Percentiles rank a stretch among this genome's conserved stretches.
phyloP scores from a whole-genome alignment of 2,888 invertebrate genomes.

The Spodoptera littoralis region DNA sequence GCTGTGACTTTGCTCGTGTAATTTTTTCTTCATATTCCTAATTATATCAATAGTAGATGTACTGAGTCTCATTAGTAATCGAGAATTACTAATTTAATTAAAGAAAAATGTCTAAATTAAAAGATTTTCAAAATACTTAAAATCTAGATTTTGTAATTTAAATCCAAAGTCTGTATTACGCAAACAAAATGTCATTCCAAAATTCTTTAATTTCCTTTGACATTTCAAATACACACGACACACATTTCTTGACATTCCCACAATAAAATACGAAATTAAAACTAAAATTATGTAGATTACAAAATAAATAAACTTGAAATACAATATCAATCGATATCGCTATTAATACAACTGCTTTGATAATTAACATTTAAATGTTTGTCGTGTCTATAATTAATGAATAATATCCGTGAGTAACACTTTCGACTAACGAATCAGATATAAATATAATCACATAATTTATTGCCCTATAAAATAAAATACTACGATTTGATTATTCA shows the following conservation, averaged over 20 bases:
- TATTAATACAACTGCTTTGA: slow-evolving; percentile 37
- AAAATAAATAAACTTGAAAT: slow-evolving; percentile 24
- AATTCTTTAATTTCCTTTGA: no score
- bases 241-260: slow-evolving; percentile 31
- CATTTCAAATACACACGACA: slow-evolving; percentile 9
- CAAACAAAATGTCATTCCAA: no score
- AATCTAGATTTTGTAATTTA: no score
- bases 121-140: no score
- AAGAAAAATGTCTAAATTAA: no score
- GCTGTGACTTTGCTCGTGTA: no score
- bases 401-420: slow-evolving; percentile 32
- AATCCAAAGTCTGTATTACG: no score
- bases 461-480: slow-evolving; percentile 32
- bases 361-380: slow-evolving; percentile 48
- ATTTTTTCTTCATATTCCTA: no score
- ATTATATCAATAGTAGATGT: no score
- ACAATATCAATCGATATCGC: slow-evolving; percentile 40
- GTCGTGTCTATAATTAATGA: slow-evolving; percentile 32
- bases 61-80: no score
- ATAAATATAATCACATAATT: slow-evolving; percentile 38
- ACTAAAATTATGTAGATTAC: slow-evolving; percentile 47
- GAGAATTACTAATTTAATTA: no score
- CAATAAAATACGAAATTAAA: slow-evolving; percentile 33
- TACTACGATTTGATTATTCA: slow-evolving; percentile 39
- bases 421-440: slow-evolving; percentile 42